A percentile compares a stretch with the other conserved stretches of the same genome.
phyloP scores from a whole-genome alignment of 2,888 invertebrate genomes.

The Tipula confusa region DNA sequence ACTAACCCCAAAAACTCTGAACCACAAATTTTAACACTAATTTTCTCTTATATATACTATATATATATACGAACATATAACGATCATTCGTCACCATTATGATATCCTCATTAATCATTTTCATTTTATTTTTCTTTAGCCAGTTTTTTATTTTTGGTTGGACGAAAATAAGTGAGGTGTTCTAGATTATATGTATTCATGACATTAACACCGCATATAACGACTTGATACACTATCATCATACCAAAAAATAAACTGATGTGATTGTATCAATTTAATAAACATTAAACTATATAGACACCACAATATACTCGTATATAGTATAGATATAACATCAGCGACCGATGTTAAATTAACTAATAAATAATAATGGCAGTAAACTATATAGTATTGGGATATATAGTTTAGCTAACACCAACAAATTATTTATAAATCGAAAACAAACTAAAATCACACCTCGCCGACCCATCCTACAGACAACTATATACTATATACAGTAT shows the following conservation, averaged over 20 bases:
- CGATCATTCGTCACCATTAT: conserved; percentile 15
- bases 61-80: no score
- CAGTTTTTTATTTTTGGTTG: neutral
- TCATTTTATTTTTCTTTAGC: neutral
- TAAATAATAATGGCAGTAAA: neutral
- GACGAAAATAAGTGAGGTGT: conserved; percentile 3
- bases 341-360: conserved; percentile 20
- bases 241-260: neutral
- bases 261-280: conserved; percentile 1
- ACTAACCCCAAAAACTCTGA: neutral
- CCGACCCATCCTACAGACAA: neutral
- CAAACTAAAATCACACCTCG: neutral
- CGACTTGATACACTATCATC: neutral
- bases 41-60: neutral
- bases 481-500: neutral
- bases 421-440: conserved; percentile 25
- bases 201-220: neutral
- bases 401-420: neutral
- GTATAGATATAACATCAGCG: neutral
- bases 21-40: conserved; percentile 20
- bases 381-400: no score
- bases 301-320: no score
- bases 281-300: neutral
- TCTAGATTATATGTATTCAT: neutral
- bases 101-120: conserved; percentile 12